These are phyloP conservation scores for Tokudaia tokunoshimensis DNA, from an alignment of 2,797 vertebrate genomes.

Conservation along the genomic window DNA sequence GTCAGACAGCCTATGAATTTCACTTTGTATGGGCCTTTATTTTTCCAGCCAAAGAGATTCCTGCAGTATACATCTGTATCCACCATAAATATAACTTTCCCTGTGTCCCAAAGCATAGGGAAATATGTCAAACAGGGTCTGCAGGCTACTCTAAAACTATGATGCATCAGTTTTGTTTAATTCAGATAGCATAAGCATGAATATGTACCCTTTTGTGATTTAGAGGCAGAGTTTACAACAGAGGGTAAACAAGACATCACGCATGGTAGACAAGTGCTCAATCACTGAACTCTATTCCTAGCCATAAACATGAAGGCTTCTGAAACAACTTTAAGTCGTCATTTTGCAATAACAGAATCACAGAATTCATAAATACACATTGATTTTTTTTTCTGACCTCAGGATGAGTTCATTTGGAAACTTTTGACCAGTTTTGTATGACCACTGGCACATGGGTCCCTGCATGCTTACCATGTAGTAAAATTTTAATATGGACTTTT, in stretches of 20 bases:
- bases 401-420: slow-evolving; percentile 33
- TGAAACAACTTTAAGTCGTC: background rate
- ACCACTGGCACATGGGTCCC: slow-evolving; percentile 59
- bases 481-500: slow-evolving; percentile 67
- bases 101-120: background rate
- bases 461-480: slow-evolving; percentile 8
- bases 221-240: background rate
- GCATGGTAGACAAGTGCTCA: background rate
- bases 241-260: background rate
- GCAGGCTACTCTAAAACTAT: background rate
- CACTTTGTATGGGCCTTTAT: background rate
- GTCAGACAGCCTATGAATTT: background rate
- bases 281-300: background rate
- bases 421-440: slow-evolving; percentile 10
- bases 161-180: background rate
- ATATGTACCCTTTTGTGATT: background rate
- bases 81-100: background rate
- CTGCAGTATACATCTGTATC: no score
- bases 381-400: background rate
- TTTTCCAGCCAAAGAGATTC: background rate
- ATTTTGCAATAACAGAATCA: background rate
- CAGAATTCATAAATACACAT: background rate
- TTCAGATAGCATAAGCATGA: background rate
- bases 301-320: background rate
- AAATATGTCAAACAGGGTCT: background rate